phyloP scores from a whole-genome alignment of 1,140 invertebrate genomes.

The Panulirus ornatus region DNA sequence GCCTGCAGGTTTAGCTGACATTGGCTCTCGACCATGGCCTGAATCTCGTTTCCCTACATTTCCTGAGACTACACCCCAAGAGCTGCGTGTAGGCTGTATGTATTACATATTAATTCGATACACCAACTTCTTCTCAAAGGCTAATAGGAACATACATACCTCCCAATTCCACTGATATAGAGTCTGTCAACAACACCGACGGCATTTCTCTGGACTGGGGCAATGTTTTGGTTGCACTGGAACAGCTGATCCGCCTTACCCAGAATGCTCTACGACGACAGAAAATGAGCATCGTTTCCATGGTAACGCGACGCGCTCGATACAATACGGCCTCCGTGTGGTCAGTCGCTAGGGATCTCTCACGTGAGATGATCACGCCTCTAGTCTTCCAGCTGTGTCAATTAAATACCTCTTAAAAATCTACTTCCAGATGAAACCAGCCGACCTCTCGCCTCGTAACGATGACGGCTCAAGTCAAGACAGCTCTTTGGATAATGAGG shows the following conservation, averaged over 20 bases:
- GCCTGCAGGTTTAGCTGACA: too few species aligned
- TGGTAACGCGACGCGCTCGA: conserved; percentile 33
- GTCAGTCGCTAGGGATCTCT: not conserved
- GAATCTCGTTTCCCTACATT: too few species aligned
- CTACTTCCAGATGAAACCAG: conserved; percentile 34
- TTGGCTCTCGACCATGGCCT: too few species aligned
- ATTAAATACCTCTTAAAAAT: not conserved
- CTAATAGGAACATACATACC: conserved; percentile 34
- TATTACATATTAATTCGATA: too few species aligned
- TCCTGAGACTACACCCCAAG: too few species aligned
- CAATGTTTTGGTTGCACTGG: conserved; percentile 46
- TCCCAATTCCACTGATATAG: conserved; percentile 53
- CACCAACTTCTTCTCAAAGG: too few species aligned
- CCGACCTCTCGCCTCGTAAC: conserved; percentile 37
- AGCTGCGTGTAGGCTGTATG: too few species aligned
- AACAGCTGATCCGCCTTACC: conserved; percentile 43
- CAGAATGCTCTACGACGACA: conserved; percentile 8
- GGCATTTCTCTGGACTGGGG: conserved; percentile 26
- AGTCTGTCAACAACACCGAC: conserved; percentile 50
- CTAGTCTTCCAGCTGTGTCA: not conserved
- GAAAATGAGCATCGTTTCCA: conserved; percentile 48
- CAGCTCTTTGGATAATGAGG: conserved; percentile 45
- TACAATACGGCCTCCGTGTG: conserved; percentile 12
- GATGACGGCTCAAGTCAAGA: conserved; percentile 38
- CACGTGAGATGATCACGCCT: not conserved